A percentile compares a stretch with the other conserved stretches of the same genome.
phyloP scores from a whole-genome alignment of 1,140 invertebrate species.

The Caenorhabditis brenneri region DNA sequence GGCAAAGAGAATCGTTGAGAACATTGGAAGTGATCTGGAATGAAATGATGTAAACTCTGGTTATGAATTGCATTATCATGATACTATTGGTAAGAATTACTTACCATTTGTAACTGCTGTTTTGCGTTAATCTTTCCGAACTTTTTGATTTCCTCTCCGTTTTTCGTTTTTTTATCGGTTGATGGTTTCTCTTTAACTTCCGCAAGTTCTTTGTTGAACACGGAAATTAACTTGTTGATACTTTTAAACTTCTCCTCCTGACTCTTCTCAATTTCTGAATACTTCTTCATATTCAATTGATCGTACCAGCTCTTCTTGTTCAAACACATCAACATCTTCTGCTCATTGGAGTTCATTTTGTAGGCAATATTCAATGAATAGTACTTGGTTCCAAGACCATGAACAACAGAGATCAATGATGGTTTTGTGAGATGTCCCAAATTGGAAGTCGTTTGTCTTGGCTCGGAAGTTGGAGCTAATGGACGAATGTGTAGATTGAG shows the following conservation, averaged over 20 bases:
- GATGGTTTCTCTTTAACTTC: constrained; percentile 26
- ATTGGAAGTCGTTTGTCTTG: constrained; percentile 57
- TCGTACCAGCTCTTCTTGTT: constrained; percentile 53
- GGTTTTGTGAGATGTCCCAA: constrained; percentile 51
- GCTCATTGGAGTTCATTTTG: constrained; percentile 46
- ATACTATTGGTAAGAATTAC: background rate
- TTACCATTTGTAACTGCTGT: constrained; percentile 34
- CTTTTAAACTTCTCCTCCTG: constrained; percentile 30
- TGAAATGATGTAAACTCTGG: background rate
- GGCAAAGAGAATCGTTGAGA: constrained; percentile 22
- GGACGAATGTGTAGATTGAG: constrained; percentile 26
- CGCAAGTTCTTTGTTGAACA: constrained; percentile 40
- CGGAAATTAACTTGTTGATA: constrained; percentile 19
- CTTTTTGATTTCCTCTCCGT: constrained; percentile 28
- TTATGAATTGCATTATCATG: too few relatives aligned
- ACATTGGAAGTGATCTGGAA: constrained; percentile 13
- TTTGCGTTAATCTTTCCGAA: constrained; percentile 46
- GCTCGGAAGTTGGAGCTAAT: constrained; percentile 48
- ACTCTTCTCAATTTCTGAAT: constrained; percentile 25
- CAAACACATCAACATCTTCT: constrained; percentile 56
- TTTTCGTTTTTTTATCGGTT: constrained; percentile 9
- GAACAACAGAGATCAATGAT: constrained; percentile 35
- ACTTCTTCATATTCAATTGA: constrained; percentile 39
- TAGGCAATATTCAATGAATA: constrained; percentile 52
- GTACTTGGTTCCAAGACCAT: constrained; percentile 50